Conservation (phyloP, 2,888 invertebrate genomes). For the Agonopterix arenella region DNA sequence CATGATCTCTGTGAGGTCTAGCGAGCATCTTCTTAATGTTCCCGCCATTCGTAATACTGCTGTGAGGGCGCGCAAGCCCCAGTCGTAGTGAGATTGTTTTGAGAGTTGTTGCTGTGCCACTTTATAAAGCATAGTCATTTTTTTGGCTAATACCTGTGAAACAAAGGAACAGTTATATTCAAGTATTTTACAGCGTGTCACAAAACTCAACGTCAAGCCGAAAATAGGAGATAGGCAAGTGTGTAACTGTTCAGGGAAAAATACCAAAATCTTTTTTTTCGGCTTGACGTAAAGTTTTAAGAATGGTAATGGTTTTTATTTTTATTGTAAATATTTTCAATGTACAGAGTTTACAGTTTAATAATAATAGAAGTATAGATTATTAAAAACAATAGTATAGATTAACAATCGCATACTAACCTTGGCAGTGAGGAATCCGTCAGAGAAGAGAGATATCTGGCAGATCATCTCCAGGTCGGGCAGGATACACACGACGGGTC, state of each 20-base stretch:
- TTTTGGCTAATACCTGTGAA: slow-evolving; percentile 88
- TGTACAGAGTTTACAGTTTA: too few relatives aligned
- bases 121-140: slow-evolving; percentile 94
- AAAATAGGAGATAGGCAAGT: too few relatives aligned
- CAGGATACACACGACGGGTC: slow-evolving; percentile 94
- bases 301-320: too few relatives aligned
- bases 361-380: too few relatives aligned
- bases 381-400: too few relatives aligned
- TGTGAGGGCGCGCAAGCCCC: slow-evolving; percentile 94
- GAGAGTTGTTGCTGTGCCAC: slow-evolving; percentile 92
- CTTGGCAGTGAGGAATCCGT: slow-evolving; percentile 94
- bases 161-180: too few relatives aligned
- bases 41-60: slow-evolving; percentile 95
- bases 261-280: too few relatives aligned
- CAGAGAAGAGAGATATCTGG: slow-evolving; percentile 93
- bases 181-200: too few relatives aligned
- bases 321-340: too few relatives aligned
- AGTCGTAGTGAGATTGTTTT: slow-evolving; percentile 95
- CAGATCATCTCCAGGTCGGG: slow-evolving; percentile 96
- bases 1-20: slow-evolving; percentile 88
- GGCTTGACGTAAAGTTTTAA: too few relatives aligned
- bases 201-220: too few relatives aligned
- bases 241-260: too few relatives aligned
- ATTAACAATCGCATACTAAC: slow-evolving; percentile 41
- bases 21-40: slow-evolving; percentile 86